phyloP scores from a whole-genome alignment of 2,797 vertebrate genomes.

The Odontamblyopus lacepedii region DNA sequence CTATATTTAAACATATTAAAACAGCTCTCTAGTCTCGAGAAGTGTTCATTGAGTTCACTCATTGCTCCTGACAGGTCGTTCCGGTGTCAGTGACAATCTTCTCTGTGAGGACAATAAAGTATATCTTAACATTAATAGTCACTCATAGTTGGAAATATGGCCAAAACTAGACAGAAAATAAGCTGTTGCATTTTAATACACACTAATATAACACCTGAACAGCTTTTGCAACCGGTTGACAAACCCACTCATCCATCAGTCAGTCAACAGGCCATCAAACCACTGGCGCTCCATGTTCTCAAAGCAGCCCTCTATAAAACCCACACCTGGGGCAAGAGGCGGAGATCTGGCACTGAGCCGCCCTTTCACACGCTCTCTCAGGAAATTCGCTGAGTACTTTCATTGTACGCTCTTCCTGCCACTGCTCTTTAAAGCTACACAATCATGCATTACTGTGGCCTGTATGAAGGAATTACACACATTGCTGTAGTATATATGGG shows the following conservation, averaged over 20 bases:
- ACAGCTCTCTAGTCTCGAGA: background rate
- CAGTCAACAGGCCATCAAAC: constrained; percentile 55
- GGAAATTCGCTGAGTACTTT: constrained; percentile 61
- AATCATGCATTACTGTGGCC: constrained; percentile 24
- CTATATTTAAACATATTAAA: background rate
- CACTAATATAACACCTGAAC: constrained; percentile 50
- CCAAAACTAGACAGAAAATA: constrained; percentile 31
- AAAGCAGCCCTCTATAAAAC: constrained; percentile 57
- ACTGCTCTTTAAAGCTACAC: constrained; percentile 42
- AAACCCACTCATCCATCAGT: constrained; percentile 65
- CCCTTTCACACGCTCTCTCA: constrained; percentile 48
- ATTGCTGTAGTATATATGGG: background rate
- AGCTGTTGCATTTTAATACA: constrained; percentile 31
- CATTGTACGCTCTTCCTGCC: constrained; percentile 66
- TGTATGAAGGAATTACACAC: constrained; percentile 30
- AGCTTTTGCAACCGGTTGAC: constrained; percentile 44
- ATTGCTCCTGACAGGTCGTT: background rate
- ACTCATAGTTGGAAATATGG: background rate
- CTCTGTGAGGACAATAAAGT: background rate
- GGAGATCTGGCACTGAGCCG: constrained; percentile 54
- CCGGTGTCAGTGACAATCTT: background rate
- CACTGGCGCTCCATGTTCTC: constrained; percentile 48
- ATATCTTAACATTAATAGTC: background rate
- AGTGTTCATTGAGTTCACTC: background rate
- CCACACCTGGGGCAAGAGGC: constrained; percentile 56